A percentile compares a stretch with the other conserved stretches of the same genome.
These are phyloP conservation scores for Akabosia matsudoensis DNA, from an alignment of 1,140 invertebrate genomes.

Conservation along the genomic window DNA sequence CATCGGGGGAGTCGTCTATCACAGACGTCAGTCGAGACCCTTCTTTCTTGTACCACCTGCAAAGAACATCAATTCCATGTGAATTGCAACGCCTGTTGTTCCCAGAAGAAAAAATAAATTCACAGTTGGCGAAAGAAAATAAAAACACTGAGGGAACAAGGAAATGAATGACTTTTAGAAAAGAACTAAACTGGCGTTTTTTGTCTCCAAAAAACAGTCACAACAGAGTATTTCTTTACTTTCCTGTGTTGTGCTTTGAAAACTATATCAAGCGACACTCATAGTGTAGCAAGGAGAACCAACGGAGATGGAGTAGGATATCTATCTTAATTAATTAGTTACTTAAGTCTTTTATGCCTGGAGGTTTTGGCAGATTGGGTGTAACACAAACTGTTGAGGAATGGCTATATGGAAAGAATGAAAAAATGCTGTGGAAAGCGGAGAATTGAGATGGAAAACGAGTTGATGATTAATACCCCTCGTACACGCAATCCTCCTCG, in stretches of 20 bases:
- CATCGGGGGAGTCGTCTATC: conserved; percentile 35
- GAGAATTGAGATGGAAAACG: background rate
- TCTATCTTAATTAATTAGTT: conserved; percentile 25
- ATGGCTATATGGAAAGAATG: background rate
- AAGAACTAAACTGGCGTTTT: no score
- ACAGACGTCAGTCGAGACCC: conserved; percentile 30
- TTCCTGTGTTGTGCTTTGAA: no score
- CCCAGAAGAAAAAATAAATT: background rate
- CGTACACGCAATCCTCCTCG: conserved; percentile 4
- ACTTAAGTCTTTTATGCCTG: conserved; percentile 18
- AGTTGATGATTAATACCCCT: background rate
- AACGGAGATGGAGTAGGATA: conserved; percentile 4
- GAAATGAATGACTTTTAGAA: background rate
- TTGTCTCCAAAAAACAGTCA: no score
- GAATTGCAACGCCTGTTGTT: background rate
- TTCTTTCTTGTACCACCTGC: conserved; percentile 38
- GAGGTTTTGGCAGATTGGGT: background rate
- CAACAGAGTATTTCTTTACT: background rate
- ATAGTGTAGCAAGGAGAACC: no score
- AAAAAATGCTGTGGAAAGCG: background rate
- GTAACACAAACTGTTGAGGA: background rate
- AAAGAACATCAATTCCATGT: background rate
- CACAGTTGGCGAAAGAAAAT: background rate
- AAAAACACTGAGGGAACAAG: no score
- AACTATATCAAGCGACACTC: no score